Percentiles rank a stretch among this genome's conserved stretches.
Evolutionary conservation across 2,113 vertebrate species (phyloP).

Genomic region (Tragelaphus imberbis): DNA sequence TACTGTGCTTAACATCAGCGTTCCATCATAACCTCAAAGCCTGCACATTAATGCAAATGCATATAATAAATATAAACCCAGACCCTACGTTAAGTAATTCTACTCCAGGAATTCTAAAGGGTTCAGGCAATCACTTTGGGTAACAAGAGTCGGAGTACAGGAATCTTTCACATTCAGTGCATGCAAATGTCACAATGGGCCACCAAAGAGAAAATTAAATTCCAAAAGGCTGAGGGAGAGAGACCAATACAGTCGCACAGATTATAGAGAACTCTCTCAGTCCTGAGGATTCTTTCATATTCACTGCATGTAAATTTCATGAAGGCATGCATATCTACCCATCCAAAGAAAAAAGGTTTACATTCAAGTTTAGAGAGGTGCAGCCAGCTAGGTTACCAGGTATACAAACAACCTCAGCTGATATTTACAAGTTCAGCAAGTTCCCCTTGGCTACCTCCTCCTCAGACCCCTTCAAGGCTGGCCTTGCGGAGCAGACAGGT

Average conservation of each 20-base stretch:
- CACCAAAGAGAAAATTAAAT: slow-evolving; percentile 8
- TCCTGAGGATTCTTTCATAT: neutral
- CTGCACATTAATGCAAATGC: neutral
- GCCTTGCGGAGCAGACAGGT: neutral
- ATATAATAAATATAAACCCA: neutral
- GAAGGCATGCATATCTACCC: neutral
- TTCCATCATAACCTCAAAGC: neutral
- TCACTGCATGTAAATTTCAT: slow-evolving; percentile 12
- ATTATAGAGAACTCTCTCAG: neutral
- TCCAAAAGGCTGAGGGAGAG: neutral
- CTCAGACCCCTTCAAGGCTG: neutral
- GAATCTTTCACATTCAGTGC: neutral
- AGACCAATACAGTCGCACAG: neutral
- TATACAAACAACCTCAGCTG: slow-evolving; percentile 7
- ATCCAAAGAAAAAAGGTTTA: neutral
- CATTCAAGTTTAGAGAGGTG: neutral
- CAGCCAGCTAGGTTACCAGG: neutral
- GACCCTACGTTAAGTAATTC: neutral
- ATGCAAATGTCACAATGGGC: neutral
- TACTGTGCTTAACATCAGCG: neutral
- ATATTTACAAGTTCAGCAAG: neutral
- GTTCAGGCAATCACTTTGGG: neutral
- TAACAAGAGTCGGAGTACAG: neutral
- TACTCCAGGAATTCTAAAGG: neutral
- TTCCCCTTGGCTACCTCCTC: neutral